These are phyloP conservation scores for Plebejus melissa DNA, from an alignment of 2,888 invertebrate genomes.

Conservation along the genomic window DNA sequence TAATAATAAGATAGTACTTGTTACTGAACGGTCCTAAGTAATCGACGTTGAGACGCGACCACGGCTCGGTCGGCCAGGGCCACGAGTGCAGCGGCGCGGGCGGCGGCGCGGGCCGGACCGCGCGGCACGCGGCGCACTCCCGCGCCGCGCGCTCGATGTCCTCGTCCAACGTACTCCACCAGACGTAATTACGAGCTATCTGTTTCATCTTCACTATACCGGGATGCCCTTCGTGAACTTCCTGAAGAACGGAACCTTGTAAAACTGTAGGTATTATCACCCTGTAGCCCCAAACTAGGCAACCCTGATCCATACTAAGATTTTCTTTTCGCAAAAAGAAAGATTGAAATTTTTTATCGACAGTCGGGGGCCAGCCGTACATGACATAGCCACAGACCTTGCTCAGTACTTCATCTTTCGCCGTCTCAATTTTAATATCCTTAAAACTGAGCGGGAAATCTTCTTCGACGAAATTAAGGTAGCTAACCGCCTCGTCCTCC, in stretches of 20 bases:
- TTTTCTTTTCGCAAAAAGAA: conserved; percentile 32
- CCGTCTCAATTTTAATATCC: conserved; percentile 32
- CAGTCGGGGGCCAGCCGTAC: conserved; percentile 37
- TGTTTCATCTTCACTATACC: conserved; percentile 29
- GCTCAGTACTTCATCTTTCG: conserved; percentile 34
- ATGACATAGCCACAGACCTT: conserved; percentile 36
- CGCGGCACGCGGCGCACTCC: not conserved
- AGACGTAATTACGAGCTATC: conserved; percentile 20
- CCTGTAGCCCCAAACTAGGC: conserved; percentile 20
- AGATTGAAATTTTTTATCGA: conserved; percentile 33
- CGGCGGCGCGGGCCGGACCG: not conserved
- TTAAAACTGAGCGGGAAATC: conserved; percentile 32
- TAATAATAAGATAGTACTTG: no score
- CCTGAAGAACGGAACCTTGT: not conserved
- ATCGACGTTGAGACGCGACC: conserved; percentile 5
- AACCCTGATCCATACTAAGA: no score
- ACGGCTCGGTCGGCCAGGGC: not conserved
- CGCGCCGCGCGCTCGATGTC: conserved; percentile 11
- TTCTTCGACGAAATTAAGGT: conserved; percentile 31
- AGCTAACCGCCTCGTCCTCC: conserved; percentile 12
- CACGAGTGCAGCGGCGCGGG: not conserved
- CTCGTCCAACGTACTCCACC: conserved; percentile 26
- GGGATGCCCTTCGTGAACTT: conserved; percentile 28
- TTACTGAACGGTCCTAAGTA: no score
- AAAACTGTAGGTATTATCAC: conserved; percentile 20